These are phyloP conservation scores for Erythrolamprus reginae DNA, from an alignment of 2,113 vertebrate genomes.

Conservation along the genomic window DNA sequence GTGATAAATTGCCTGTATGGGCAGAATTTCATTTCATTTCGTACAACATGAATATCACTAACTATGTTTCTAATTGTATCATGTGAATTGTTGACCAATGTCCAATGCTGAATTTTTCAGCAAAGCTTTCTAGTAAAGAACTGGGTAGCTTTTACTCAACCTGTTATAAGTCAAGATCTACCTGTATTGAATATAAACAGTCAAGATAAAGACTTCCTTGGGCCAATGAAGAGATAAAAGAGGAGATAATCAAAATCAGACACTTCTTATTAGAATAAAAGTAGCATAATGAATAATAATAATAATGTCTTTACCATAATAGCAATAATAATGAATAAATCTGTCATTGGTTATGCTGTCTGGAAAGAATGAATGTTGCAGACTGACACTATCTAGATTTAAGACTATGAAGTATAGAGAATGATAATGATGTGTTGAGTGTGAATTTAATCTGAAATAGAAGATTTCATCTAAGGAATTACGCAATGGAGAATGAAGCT, in stretches of 20 bases:
- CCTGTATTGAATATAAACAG: not conserved
- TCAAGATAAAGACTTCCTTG: not conserved
- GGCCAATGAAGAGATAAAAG: not conserved
- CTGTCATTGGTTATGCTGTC: not conserved
- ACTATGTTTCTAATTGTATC: not conserved
- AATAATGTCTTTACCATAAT: not conserved
- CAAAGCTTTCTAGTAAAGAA: not conserved
- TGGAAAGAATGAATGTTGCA: not conserved
- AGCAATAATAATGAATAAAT: not conserved
- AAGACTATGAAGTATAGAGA: not conserved
- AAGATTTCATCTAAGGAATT: not conserved
- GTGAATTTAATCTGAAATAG: not conserved
- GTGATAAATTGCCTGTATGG: not conserved
- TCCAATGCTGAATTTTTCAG: not conserved
- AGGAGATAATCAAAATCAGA: not conserved
- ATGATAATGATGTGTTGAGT: not conserved
- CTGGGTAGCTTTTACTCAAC: not conserved
- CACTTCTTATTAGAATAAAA: not conserved
- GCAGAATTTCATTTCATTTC: not conserved
- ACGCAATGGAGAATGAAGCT: not conserved
- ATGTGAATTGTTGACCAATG: not conserved
- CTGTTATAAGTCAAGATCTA: not conserved
- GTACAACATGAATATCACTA: not conserved
- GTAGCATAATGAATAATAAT: not conserved
- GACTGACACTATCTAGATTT: not conserved